phyloP scores from a whole-genome alignment of 2,113 vertebrate genomes.

The Alaudala cheleensis region DNA sequence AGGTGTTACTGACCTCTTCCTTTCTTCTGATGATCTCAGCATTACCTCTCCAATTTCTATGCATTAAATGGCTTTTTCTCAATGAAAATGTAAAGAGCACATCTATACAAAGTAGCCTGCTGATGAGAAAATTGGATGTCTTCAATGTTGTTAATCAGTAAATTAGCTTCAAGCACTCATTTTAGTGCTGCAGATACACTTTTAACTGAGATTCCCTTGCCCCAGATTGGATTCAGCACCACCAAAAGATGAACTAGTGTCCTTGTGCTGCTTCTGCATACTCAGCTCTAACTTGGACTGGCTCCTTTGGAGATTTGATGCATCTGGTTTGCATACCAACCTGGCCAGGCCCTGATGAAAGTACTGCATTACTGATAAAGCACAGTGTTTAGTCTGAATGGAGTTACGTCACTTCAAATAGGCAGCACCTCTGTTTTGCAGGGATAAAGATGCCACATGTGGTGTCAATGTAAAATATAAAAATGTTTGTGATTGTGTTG shows the following conservation, averaged over 20 bases:
- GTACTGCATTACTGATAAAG: neutral
- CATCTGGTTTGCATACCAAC: neutral
- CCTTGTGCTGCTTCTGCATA: neutral
- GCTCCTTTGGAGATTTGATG: neutral
- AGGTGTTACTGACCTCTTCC: neutral
- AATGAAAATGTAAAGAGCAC: neutral
- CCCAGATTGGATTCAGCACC: neutral
- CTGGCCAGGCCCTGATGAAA: neutral
- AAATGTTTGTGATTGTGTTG: neutral
- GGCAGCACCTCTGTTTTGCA: neutral
- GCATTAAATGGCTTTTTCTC: neutral
- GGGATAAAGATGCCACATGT: neutral
- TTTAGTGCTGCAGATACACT: neutral
- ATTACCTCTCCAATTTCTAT: neutral
- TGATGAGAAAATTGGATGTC: neutral
- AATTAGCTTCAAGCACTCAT: conserved; percentile 11
- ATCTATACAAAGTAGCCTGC: neutral
- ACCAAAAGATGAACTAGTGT: neutral
- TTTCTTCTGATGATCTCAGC: neutral
- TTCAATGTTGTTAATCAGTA: neutral
- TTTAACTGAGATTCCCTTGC: neutral
- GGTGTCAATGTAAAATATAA: neutral
- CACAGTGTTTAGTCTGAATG: neutral
- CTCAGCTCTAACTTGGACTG: neutral
- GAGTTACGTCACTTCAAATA: neutral